Evolutionary conservation across 2,797 vertebrate genomes (phyloP).

Genomic region (Hylomyscus alleni): DNA sequence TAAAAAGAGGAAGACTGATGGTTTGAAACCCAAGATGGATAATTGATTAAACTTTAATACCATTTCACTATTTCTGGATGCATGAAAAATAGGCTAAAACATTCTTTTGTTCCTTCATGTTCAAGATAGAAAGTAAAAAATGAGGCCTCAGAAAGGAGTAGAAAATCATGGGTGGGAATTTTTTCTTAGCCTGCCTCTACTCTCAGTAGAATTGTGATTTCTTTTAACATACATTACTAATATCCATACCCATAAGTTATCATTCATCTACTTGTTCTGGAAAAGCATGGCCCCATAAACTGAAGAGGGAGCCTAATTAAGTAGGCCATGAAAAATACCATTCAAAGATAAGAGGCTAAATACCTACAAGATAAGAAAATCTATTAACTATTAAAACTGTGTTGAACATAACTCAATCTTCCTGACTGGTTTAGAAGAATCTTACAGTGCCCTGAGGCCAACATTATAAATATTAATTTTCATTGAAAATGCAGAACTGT

Average conservation of each 20-base stretch:
- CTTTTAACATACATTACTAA: not conserved
- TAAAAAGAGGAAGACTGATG: constrained; percentile 28
- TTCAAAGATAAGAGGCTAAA: constrained; percentile 13
- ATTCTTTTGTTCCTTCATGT: constrained; percentile 46
- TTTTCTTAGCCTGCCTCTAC: not conserved
- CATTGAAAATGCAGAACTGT: constrained; percentile 49
- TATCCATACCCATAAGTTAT: not conserved
- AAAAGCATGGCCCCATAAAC: not conserved
- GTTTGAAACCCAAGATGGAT: constrained; percentile 38
- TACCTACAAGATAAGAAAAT: constrained; percentile 75
- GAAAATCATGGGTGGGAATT: not conserved
- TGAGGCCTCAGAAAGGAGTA: not conserved
- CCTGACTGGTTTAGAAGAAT: constrained; percentile 42
- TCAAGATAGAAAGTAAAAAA: constrained; percentile 45
- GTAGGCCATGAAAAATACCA: not conserved
- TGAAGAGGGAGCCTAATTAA: constrained; percentile 53
- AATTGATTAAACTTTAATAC: not conserved
- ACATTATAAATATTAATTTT: constrained; percentile 70
- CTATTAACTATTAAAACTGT: constrained; percentile 66
- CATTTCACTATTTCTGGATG: constrained; percentile 45
- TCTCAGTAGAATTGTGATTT: constrained; percentile 20
- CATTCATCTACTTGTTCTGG: not conserved
- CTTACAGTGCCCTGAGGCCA: not conserved
- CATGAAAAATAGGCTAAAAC: constrained; percentile 37
- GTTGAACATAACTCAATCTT: constrained; percentile 64